Conservation (phyloP, 2,113 vertebrate genomes). For the Indicator maculatus region DNA sequence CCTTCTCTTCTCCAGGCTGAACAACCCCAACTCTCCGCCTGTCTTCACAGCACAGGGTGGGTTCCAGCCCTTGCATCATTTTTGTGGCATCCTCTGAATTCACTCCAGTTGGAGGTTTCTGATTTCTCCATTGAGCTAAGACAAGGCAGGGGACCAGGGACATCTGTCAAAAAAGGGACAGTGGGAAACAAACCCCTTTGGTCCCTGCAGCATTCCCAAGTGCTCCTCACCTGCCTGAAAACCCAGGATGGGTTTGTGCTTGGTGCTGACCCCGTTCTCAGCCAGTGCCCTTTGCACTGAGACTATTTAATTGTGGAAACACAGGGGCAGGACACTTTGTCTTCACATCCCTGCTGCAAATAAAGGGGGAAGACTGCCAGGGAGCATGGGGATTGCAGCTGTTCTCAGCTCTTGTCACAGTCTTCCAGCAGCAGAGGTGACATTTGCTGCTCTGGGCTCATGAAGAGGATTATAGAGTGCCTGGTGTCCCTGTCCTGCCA, state of each 20-base stretch:
- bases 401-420: neutral
- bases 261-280: accelerated
- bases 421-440: neutral
- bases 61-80: too few relatives aligned
- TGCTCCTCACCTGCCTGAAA: neutral
- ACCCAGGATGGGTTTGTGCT: accelerated
- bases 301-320: neutral
- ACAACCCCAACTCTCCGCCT: too few relatives aligned
- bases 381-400: accelerated
- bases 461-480: neutral
- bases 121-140: neutral
- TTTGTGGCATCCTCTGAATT: too few relatives aligned
- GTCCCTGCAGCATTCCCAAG: neutral
- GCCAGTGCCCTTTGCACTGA: accelerated
- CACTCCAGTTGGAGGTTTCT: too few relatives aligned
- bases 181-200: neutral
- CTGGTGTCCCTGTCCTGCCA: accelerated
- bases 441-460: neutral
- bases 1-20: too few relatives aligned
- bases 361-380: accelerated
- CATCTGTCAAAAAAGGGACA: neutral
- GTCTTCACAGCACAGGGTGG: too few relatives aligned
- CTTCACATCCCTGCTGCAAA: neutral
- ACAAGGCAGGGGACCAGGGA: neutral
- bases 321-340: neutral